Base-by-base conservation (phyloP, 2,113 vertebrate genomes). In the Oceanites oceanicus region DNA sequence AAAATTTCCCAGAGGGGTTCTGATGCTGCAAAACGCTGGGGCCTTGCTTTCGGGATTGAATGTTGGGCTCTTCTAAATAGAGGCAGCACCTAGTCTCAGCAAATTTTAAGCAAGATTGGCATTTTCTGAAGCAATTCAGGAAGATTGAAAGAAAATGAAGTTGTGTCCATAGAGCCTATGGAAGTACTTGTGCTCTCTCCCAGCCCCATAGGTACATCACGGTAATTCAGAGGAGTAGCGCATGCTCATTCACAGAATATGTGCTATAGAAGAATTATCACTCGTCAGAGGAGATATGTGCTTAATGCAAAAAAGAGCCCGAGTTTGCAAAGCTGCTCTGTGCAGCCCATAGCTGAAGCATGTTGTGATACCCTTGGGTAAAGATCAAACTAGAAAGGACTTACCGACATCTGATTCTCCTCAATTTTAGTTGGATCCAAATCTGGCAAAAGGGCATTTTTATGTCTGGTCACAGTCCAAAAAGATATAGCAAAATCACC, bases 401-500 rank as follows among this genome's bases (percentile, higher is more conserved):
- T 96, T 80, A 34, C 75, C 62, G 29, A 95, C 79, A 76, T 94
- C 95, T 93, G 79, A 94, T 97, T 92, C 85, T 89, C 78, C 84
- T 96, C 94, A 85, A 50, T 45, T 94, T 53, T 62, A 92, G 83
- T 83, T 95, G 96, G 81, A 96, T 85, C 89, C 92, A 96, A 95
- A 94, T 79, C 95, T 50, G 86, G 85, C 53, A 87, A 90, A 91
- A 95, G 88, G 85, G 88, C 94, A 86, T 71, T 66, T 78, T 82
- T 85, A 44, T 79, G 27, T 86, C 90, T 97, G 96, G 92, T 94
- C 73, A n/a, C 45, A 30, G 62, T 90, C 95, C 88, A 97, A 92
- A 87, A 94, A 96, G 91, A 75, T 76, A 68, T 74, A 90, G 81
- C 59, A 88, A 95, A 98, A 96, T 96, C 94, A 95, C 94, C 96